These are phyloP conservation scores for Osmoderma eremita DNA, from an alignment of 2,888 invertebrate genomes.

Conservation along the genomic window DNA sequence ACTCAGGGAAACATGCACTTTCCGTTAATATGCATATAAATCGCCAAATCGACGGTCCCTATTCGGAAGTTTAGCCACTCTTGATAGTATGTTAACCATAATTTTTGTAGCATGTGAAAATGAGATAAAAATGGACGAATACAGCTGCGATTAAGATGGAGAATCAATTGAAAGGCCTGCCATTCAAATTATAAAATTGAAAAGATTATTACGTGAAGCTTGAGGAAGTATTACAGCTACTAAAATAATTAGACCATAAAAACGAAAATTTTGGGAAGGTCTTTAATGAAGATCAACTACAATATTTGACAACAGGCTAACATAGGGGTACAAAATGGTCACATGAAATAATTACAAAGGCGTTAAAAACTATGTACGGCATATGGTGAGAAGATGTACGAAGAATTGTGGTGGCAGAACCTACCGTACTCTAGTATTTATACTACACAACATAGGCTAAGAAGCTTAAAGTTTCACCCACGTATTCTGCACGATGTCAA, in stretches of 20 bases:
- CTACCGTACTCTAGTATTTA: constrained; percentile 5
- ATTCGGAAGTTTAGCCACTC: no score
- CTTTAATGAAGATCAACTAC: no score
- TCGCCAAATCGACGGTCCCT: no score
- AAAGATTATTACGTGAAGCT: background rate
- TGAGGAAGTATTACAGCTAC: no score
- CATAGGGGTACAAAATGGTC: no score
- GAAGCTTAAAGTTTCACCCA: constrained; percentile 3
- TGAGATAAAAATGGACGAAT: background rate
- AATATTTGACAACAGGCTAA: no score
- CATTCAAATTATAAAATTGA: background rate
- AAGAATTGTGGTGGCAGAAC: constrained; percentile 8
- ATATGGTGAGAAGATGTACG: constrained; percentile 5
- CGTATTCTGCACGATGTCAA: constrained; percentile 9
- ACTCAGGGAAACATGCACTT: no score
- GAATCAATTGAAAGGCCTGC: background rate
- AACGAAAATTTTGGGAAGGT: no score
- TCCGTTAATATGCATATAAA: no score
- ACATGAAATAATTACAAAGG: constrained; percentile 1
- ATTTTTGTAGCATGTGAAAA: constrained; percentile 1
- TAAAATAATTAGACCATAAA: no score
- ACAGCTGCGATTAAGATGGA: background rate
- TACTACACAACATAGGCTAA: constrained; percentile 15
- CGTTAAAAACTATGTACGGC: background rate
- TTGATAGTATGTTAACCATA: no score